A percentile compares a stretch with the other conserved stretches of the same genome.
Evolutionary conservation across 2,113 vertebrate species (phyloP).

Genomic region (Myotis davidii): DNA sequence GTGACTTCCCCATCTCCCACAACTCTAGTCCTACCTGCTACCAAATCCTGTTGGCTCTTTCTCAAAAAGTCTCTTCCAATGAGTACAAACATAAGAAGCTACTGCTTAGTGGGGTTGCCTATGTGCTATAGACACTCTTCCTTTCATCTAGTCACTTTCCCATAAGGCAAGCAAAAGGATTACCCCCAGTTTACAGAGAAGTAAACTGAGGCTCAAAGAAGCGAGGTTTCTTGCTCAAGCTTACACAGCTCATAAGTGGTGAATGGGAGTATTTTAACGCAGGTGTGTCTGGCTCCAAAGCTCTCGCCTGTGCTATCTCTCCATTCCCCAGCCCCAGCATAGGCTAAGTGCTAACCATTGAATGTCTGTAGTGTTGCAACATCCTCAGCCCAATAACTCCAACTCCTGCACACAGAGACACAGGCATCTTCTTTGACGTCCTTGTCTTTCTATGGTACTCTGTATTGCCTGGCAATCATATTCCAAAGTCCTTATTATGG

Average conservation of each 20-base stretch:
- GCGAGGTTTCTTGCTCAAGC: neutral
- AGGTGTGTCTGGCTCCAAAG: neutral
- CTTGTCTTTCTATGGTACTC: neutral
- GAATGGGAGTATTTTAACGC: neutral
- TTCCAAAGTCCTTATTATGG: neutral
- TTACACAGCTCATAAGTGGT: neutral
- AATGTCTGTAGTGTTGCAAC: neutral
- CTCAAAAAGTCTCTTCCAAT: neutral
- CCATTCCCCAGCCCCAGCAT: neutral
- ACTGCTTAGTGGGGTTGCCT: neutral
- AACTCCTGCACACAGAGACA: neutral
- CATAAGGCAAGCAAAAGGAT: neutral
- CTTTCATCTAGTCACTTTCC: neutral
- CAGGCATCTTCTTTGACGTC: neutral
- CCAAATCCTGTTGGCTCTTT: neutral
- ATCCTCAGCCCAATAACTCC: neutral
- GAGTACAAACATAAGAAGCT: neutral
- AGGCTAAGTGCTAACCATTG: neutral
- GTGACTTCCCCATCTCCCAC: neutral
- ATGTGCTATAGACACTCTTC: neutral
- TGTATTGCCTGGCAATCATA: neutral
- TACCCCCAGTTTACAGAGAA: neutral
- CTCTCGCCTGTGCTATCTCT: neutral
- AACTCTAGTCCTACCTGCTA: neutral
- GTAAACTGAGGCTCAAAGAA: neutral